Conservation (phyloP, 2,113 vertebrate species). For the Blennius ocellaris region DNA sequence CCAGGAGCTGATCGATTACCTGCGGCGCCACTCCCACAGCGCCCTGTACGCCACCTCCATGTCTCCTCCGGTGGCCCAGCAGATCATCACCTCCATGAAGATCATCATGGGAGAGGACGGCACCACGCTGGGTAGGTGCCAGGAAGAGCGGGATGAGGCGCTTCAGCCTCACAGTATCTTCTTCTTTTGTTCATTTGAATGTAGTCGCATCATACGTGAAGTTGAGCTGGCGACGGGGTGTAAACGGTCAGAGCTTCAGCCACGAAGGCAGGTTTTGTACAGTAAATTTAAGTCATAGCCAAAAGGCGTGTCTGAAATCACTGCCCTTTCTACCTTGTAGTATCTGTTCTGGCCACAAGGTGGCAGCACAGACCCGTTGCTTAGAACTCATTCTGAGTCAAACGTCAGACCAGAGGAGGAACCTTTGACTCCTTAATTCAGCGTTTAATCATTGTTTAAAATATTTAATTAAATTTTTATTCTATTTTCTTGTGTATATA, state of each 20-base stretch:
- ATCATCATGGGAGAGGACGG: constrained; percentile 97
- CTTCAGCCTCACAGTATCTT: too few relatives aligned
- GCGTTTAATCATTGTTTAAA: too few relatives aligned
- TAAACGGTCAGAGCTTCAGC: too few relatives aligned
- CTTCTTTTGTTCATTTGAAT: too few relatives aligned
- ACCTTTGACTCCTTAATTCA: constrained; percentile 16
- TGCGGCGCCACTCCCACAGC: constrained; percentile 93
- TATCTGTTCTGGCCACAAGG: constrained; percentile 57
- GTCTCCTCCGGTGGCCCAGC: constrained; percentile 91
- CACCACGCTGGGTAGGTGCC: constrained; percentile 87
- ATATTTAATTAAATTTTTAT: too few relatives aligned
- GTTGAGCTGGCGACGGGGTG: too few relatives aligned
- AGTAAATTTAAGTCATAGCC: neutral
- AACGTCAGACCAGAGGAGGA: too few relatives aligned
- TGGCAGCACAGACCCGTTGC: constrained; percentile 51
- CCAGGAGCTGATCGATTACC: constrained; percentile 94
- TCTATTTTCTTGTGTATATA: too few relatives aligned
- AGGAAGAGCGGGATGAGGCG: too few relatives aligned
- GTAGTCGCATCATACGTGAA: too few relatives aligned
- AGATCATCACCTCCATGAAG: constrained; percentile 93
- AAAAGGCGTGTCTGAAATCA: too few relatives aligned
- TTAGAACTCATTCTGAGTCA: neutral
- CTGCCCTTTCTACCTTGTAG: neutral
- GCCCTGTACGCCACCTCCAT: constrained; percentile 92
- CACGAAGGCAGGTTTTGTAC: fast-evolving